phyloP scores from a whole-genome alignment of 2,888 invertebrate genomes.

The Caenorhabditis sinica region DNA sequence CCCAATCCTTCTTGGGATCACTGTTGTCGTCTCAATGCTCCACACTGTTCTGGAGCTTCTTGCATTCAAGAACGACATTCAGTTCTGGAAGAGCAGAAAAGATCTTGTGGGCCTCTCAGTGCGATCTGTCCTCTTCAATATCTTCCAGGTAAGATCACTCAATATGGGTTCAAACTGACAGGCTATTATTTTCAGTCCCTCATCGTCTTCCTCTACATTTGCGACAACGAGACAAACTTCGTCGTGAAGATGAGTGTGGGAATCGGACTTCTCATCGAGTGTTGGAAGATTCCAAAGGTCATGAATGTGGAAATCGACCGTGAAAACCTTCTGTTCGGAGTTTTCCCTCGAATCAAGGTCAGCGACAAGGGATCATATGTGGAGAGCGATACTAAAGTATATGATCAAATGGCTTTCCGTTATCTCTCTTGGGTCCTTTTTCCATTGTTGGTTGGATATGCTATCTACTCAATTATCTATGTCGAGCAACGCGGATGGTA shows the following conservation, averaged over 20 bases:
- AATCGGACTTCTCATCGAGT: conserved; percentile 95
- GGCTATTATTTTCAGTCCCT: conserved; percentile 91
- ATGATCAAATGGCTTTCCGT: conserved; percentile 94
- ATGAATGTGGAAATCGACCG: conserved; percentile 68
- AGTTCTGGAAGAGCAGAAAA: conserved; percentile 99
- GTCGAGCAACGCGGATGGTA: conserved; percentile 98
- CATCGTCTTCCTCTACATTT: conserved; percentile 95
- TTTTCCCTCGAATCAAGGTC: conserved; percentile 90
- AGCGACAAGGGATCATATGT: conserved; percentile 97
- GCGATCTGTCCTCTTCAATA: conserved; percentile 97
- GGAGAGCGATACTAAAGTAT: conserved; percentile 93
- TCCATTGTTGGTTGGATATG: conserved; percentile 94
- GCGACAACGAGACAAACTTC: conserved; percentile 98
- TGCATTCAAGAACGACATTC: conserved; percentile 99
- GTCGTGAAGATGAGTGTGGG: conserved; percentile 95
- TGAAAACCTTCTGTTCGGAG: conserved; percentile 88
- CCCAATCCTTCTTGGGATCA: conserved; percentile 94
- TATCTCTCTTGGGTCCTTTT: conserved; percentile 97
- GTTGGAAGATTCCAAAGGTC: conserved; percentile 98
- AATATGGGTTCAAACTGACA: background rate
- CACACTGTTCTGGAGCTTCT: conserved; percentile 98
- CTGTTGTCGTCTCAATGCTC: conserved; percentile 93
- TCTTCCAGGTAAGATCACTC: conserved; percentile 87
- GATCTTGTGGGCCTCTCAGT: conserved; percentile 95
- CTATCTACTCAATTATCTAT: conserved; percentile 95